Evolutionary conservation across 2,888 invertebrate species (phyloP), one percentile per base, ranked within the genome.

Genomic region (Sialis fuliginosa): DNA sequence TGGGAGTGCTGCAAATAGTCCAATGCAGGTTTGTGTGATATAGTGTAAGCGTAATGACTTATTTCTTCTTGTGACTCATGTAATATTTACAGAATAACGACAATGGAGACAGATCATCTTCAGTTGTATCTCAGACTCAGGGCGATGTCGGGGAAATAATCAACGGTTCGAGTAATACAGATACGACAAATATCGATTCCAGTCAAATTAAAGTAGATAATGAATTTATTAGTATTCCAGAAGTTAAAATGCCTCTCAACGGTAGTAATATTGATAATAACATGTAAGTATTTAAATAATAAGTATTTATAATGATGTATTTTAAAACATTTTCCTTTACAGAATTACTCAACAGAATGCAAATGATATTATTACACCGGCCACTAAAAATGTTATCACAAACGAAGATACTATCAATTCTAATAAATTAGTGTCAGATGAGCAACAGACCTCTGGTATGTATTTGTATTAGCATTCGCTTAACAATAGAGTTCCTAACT

Each of bases 391-490:
- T 41, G 43, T 49, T 43, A 48, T 50, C 37, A 50, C 48, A 39
- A 50, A 49, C 44, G 50, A 50, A 48, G 50, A 50, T 43, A 50
- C 39, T 33, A 49, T 50, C 34, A 50, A 50, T 49, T 50, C 50
- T 34, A 50, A 50, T 46, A 50, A 50, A 45, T 45, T 49, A 12
- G 40, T 45, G 12, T 9, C 48, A 10, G 50, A 50, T 33, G 46
- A 48, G 12, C 43, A 50, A 48, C 42, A 43, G 42, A 48, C 48
- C 44, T 45, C 48, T 37, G 50, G 50, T 50, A 37, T 31, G 10
- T 22, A 42, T 30, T 42, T 42, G 22, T 22, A 22, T 22, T 22
- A 22, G 22, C 22, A 22, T 22, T 22, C 22, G 22, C 22, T 22
- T 22, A 22, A 22, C 22, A 2, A 22, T 22, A 22, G 22, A 22